phyloP scores from a whole-genome alignment of 2,888 invertebrate species.

The Dicyrtoma fusca region DNA sequence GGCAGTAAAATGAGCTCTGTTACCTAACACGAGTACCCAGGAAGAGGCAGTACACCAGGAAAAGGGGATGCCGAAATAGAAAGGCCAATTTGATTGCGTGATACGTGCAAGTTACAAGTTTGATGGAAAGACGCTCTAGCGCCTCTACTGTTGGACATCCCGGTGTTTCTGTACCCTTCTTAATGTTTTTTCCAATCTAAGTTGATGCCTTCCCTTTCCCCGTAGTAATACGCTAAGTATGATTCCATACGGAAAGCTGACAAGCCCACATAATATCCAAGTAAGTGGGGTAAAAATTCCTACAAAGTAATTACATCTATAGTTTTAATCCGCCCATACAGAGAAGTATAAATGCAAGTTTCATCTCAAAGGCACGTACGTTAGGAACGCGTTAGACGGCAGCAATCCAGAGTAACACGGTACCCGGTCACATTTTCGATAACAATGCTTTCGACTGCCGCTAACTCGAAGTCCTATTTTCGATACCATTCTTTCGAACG shows the following conservation, averaged over 20 bases:
- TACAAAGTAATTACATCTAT: conserved; percentile 1
- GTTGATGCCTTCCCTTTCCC: neutral
- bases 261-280: neutral
- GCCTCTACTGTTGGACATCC: conserved; percentile 5
- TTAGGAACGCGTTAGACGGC: too few species aligned
- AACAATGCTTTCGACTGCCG: too few species aligned
- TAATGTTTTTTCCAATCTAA: conserved; percentile 35
- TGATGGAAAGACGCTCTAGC: conserved; percentile 6
- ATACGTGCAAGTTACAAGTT: conserved; percentile 18
- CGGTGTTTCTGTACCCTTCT: conserved; percentile 20
- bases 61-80: conserved; percentile 3
- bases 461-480: too few species aligned
- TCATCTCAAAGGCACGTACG: too few species aligned
- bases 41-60: neutral
- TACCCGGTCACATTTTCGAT: too few species aligned
- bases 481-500: too few species aligned
- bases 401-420: too few species aligned
- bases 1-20: conserved; percentile 1
- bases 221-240: neutral
- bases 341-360: too few species aligned
- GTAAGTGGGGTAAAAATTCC: conserved; percentile 7
- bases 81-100: conserved; percentile 32
- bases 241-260: neutral
- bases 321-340: conserved; percentile 20
- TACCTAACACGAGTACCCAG: neutral